Percentiles rank a stretch among this genome's conserved stretches.
Evolutionary conservation across 1,140 invertebrate species (phyloP).

Genomic region (Drosophila rufa): DNA sequence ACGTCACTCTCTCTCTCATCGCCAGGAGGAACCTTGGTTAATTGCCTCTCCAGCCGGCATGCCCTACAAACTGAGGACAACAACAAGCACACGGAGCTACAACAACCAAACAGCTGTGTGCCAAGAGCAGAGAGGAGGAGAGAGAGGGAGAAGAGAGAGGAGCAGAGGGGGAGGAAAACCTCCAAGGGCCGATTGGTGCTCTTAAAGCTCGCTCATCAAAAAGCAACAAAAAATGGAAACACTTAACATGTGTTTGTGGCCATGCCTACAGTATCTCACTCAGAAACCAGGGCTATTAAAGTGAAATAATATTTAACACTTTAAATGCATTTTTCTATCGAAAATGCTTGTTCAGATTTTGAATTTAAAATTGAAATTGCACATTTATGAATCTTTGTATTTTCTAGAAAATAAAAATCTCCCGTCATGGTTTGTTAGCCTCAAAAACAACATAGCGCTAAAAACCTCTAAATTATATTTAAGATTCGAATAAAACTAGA

Average conservation of each 20-base stretch:
- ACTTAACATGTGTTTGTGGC: conserved; percentile 48
- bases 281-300: conserved; percentile 27
- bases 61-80: conserved; percentile 35
- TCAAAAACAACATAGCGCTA: no score
- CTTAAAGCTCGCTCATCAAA: conserved; percentile 65
- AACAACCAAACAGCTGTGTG: conserved; percentile 66
- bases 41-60: conserved; percentile 57
- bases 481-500: no score
- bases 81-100: conserved; percentile 20
- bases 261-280: conserved; percentile 2
- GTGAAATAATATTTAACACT: background rate
- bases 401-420: no score
- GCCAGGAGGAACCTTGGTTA: conserved; percentile 24
- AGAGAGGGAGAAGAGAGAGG: background rate
- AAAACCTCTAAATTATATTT: no score
- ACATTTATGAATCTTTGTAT: background rate
- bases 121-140: conserved; percentile 9
- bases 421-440: background rate
- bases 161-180: background rate
- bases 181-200: conserved; percentile 33
- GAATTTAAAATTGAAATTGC: background rate
- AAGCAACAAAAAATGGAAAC: conserved; percentile 19
- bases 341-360: background rate
- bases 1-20: conserved; percentile 31
- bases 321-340: background rate